Conservation (phyloP, 2,797 vertebrate genomes). For the Morelia viridis region DNA sequence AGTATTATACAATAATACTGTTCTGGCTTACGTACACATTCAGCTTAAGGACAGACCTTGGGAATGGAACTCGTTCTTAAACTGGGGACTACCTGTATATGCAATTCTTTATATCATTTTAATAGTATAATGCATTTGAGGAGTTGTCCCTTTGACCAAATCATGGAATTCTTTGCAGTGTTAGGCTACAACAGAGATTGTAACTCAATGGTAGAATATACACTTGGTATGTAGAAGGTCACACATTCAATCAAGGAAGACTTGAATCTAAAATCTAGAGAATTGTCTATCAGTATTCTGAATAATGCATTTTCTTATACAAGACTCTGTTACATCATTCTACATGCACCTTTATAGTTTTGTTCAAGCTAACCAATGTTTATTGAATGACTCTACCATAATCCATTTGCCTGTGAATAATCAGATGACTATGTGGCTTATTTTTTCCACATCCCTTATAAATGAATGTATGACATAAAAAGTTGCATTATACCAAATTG, state of each 20-base stretch:
- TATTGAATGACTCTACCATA: background rate
- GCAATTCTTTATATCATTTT: background rate
- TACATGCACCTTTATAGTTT: background rate
- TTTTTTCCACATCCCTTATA: background rate
- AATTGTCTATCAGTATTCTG: background rate
- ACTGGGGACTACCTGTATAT: no score
- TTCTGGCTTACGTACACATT: no score
- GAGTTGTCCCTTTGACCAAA: background rate
- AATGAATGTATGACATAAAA: background rate
- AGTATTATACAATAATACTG: no score
- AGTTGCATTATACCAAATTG: background rate
- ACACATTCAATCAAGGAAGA: background rate
- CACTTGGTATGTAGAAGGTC: background rate
- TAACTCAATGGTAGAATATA: background rate
- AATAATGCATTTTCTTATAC: background rate
- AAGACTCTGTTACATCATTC: background rate
- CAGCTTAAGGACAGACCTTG: no score
- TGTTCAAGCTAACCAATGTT: background rate
- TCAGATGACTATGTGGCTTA: background rate
- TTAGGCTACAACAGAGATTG: no score
- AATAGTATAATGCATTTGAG: background rate
- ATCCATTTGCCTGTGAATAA: background rate
- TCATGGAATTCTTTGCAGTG: background rate
- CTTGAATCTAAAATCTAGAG: background rate
- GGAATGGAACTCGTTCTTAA: no score